Percentiles rank a stretch among this genome's conserved stretches.
These are phyloP conservation scores for Scyliorhinus canicula DNA, from an alignment of 2,797 vertebrate species.

Conservation along the genomic window DNA sequence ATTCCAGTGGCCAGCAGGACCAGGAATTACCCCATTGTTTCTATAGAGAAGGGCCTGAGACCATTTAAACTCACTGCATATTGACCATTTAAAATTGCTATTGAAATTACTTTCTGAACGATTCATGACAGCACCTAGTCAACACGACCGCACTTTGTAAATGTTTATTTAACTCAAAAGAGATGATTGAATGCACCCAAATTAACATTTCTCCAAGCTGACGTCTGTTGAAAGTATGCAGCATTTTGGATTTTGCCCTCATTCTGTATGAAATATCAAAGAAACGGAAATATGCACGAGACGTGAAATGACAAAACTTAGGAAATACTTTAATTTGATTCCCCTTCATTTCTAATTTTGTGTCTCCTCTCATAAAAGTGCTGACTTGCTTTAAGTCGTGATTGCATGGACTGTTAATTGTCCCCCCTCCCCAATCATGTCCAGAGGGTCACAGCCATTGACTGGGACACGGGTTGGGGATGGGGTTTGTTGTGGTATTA, in stretches of 20 bases:
- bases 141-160: background rate
- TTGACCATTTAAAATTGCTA: background rate
- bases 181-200: background rate
- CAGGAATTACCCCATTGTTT: background rate
- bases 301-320: background rate
- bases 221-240: no score
- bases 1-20: no score
- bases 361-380: background rate
- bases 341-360: background rate
- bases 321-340: background rate
- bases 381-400: background rate
- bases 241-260: background rate
- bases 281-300: background rate
- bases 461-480: background rate
- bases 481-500: background rate
- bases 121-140: background rate
- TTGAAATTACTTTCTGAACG: background rate
- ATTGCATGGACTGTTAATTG: background rate
- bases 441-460: background rate
- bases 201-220: background rate
- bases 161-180: background rate
- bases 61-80: background rate
- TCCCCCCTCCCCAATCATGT: no score
- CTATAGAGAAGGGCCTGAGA: background rate
- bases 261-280: background rate